These are phyloP conservation scores for Aurelia aurita complex sp. Pacific DNA, from an alignment of 30 jellyfish, hydroid and myxozoan species.

Conservation along the genomic window DNA sequence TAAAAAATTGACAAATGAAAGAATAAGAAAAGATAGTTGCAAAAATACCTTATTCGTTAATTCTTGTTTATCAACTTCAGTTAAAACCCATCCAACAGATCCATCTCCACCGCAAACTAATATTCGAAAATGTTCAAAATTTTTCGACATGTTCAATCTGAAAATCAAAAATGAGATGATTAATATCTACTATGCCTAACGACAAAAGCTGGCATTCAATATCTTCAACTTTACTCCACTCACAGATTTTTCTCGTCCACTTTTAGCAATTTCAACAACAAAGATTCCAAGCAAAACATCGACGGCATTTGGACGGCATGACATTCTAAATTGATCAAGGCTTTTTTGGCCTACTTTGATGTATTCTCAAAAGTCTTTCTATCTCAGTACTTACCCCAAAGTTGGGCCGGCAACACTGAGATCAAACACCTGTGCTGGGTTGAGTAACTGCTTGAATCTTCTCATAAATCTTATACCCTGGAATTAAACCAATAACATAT, in stretches of 20 bases:
- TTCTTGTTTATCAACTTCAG: conserved; percentile 92
- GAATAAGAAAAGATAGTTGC: too few relatives aligned
- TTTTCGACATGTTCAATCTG: conserved; percentile 82
- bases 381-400: conserved; percentile 69
- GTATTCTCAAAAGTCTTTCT: background rate
- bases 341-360: too few relatives aligned
- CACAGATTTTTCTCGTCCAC: too few relatives aligned
- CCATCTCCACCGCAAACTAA: conserved; percentile 99
- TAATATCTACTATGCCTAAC: too few relatives aligned
- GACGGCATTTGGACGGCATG: too few relatives aligned
- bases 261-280: too few relatives aligned
- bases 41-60: conserved; percentile 69
- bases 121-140: conserved; percentile 92
- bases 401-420: conserved; percentile 98
- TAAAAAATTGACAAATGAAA: too few relatives aligned
- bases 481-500: background rate
- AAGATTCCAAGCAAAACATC: too few relatives aligned
- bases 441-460: conserved; percentile 82
- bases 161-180: background rate
- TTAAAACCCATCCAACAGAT: conserved; percentile 98
- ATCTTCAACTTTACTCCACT: too few relatives aligned
- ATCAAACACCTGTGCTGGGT: conserved; percentile 98
- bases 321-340: too few relatives aligned
- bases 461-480: conserved; percentile 97
- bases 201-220: too few relatives aligned